phyloP scores from a whole-genome alignment of 1,140 invertebrate genomes.

The Mycetomoellerius zeteki region DNA sequence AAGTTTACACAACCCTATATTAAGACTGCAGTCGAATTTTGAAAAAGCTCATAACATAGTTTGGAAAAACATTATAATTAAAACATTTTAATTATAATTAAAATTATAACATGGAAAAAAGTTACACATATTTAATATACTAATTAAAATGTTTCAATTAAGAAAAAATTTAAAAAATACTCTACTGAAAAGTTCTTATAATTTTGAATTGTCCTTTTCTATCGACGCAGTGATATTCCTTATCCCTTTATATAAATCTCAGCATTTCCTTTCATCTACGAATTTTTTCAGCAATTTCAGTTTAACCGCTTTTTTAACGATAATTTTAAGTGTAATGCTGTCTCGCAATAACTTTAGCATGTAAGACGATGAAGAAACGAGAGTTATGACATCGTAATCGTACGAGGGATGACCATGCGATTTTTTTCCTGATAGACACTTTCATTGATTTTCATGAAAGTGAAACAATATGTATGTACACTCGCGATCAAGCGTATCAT shows the following conservation, averaged over 20 bases:
- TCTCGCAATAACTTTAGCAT: neutral
- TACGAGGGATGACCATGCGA: slow-evolving; percentile 17
- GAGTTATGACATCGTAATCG: slow-evolving; percentile 2
- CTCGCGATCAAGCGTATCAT: slow-evolving; percentile 69
- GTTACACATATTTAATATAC: too few species aligned
- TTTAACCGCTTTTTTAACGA: neutral
- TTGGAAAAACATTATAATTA: too few species aligned
- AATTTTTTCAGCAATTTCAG: neutral
- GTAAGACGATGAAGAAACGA: neutral
- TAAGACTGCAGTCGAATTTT: too few species aligned
- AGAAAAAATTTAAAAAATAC: too few species aligned
- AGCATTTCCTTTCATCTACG: neutral
- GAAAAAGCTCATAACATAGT: too few species aligned
- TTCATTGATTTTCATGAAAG: slow-evolving; percentile 66
- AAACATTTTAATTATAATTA: too few species aligned
- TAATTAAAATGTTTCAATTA: too few species aligned
- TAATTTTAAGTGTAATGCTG: neutral
- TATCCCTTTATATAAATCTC: neutral
- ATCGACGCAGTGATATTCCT: too few species aligned
- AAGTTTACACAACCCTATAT: too few species aligned
- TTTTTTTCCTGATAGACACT: slow-evolving; percentile 10
- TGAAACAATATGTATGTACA: slow-evolving; percentile 71
- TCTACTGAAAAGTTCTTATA: too few species aligned
- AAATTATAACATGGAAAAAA: too few species aligned
- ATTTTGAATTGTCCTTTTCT: too few species aligned